Conservation (phyloP, 2,797 vertebrate species). For the Lepus townsendii region DNA sequence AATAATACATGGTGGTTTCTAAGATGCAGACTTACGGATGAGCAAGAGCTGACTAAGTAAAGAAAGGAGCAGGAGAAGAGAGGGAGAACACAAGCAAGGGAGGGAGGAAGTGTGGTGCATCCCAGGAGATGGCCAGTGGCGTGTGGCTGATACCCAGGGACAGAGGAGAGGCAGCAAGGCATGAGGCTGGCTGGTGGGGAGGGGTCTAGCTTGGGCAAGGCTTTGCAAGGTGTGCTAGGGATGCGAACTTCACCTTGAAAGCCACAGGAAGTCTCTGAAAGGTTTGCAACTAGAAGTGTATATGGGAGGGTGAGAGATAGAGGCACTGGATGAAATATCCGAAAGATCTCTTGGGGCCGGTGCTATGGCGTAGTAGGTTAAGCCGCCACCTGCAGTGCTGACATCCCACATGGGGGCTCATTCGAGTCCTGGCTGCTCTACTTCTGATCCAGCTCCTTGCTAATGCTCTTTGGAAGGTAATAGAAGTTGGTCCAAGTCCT, state of each 20-base stretch:
- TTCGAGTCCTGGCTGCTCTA: too few relatives aligned
- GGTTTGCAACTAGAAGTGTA: not conserved
- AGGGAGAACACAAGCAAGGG: rapidly evolving
- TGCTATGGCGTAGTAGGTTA: too few relatives aligned
- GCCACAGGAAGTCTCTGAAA: not conserved
- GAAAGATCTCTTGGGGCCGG: not conserved
- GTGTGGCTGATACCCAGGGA: not conserved
- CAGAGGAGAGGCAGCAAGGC: not conserved
- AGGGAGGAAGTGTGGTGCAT: rapidly evolving
- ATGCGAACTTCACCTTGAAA: not conserved
- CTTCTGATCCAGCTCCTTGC: too few relatives aligned
- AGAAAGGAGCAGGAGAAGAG: not conserved
- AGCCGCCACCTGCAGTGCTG: too few relatives aligned
- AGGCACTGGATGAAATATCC: not conserved
- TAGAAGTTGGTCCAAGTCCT: too few relatives aligned
- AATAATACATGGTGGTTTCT: not conserved
- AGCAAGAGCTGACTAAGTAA: not conserved
- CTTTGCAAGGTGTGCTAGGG: not conserved
- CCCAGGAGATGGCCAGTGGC: not conserved
- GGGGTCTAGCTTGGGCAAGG: not conserved
- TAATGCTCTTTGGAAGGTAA: too few relatives aligned
- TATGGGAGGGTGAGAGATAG: not conserved
- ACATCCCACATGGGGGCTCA: too few relatives aligned
- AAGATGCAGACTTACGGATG: not conserved
- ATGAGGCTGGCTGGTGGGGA: not conserved